Percentiles rank a stretch among this genome's conserved stretches.
These are phyloP conservation scores for Pyrgilauda ruficollis DNA, from an alignment of 2,113 vertebrate genomes.

Conservation along the genomic window DNA sequence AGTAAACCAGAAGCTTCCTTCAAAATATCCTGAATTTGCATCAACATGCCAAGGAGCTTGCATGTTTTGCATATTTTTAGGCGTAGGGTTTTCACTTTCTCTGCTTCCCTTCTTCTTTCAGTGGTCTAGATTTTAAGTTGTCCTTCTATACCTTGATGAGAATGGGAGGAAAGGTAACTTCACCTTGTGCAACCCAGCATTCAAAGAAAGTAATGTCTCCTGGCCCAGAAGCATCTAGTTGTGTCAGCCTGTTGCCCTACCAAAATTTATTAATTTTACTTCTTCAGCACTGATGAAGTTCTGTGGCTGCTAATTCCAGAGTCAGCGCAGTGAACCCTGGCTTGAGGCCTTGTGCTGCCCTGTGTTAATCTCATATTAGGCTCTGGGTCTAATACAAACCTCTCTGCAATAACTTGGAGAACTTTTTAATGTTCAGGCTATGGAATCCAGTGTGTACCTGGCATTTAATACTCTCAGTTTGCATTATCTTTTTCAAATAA, in stretches of 20 bases:
- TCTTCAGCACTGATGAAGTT: not conserved
- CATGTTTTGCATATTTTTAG: not conserved
- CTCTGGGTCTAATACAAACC: not conserved
- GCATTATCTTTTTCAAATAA: not conserved
- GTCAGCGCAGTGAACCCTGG: not conserved
- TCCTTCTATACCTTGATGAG: not conserved
- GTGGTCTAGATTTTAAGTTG: not conserved
- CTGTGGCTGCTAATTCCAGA: not conserved
- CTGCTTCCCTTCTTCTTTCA: not conserved
- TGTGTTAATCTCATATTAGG: not conserved
- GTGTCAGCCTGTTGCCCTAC: not conserved
- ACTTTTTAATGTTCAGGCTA: not conserved
- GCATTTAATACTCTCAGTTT: not conserved
- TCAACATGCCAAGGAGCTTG: not conserved
- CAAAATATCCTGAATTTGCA: not conserved
- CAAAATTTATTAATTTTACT: not conserved
- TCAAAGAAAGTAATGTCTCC: not conserved
- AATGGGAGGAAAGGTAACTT: not conserved
- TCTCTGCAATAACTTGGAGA: not conserved
- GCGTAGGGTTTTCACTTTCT: not conserved
- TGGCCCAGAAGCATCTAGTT: not conserved
- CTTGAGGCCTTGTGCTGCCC: not conserved
- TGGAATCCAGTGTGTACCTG: not conserved
- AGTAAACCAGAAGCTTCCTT: not conserved
- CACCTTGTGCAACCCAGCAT: accelerated